Base-by-base conservation (phyloP, 1,140 invertebrate species). In the Drosophila nasuta region DNA sequence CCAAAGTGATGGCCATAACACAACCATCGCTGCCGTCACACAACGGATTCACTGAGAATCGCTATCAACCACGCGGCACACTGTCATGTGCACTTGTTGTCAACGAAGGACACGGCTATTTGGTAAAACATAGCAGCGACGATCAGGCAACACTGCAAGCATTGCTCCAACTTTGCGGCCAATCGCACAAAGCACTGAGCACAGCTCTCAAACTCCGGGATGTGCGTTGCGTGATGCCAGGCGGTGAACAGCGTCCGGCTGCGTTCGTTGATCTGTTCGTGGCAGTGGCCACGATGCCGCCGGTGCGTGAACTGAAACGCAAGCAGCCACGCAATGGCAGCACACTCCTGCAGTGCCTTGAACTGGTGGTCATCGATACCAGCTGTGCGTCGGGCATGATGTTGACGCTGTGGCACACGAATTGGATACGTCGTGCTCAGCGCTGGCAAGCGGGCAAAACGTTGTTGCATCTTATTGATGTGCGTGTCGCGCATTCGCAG, bases 91-190 rank as follows among this genome's bases (percentile, higher is more conserved):
- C 86, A 1, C 70, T 96, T 15, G 93, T 90, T 2, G 75, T 96
- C 6, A 94, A 93, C 73, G 95, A 95, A 79, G 93, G 93, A 10
- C 92, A 93, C 2, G 79, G 93, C 2, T 93, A 94, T 11, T 78
- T 94, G 33, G 65, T 81, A 5, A 93, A 94, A 73, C 92, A 92
- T 28, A 59, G 63, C 11, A 6, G 17, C 15, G 51, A 85, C 0
- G 90, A 94, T 56, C 81, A 89, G 13, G 91, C 93, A 1, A 88
- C 89, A 35, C 66, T 79, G 30, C 13, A 75, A 25, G 63, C 86
- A 25, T 62, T 91, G 85, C 66, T 48, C 56, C 11, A 67, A 25
- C 63, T 92, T 93, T 15, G 72, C 88, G 25, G 82, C 48, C 48
- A 70, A 4, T 94, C 95, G 1, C 94, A 94, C 3, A 95, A 94